Base-by-base conservation (phyloP, 1,140 invertebrate genomes). In the Teleogryllus occipitalis region DNA sequence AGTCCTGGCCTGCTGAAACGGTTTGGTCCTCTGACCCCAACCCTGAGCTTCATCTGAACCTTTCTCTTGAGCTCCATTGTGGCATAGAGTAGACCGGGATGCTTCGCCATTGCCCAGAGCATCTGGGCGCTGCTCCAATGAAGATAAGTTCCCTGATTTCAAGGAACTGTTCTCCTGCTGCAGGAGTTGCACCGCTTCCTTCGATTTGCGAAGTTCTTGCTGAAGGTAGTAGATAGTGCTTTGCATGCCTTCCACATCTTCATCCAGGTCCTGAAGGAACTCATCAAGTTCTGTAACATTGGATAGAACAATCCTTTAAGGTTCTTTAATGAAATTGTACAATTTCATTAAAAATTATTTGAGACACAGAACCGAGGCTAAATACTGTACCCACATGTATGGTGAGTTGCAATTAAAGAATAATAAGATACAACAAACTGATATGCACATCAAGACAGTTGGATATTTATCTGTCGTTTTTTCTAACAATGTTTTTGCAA, bases 181-280 rank as follows among this genome's bases (percentile, higher is more conserved):
- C 22, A 89, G 81, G 7, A 85, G 81, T 18, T 85, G 85, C 72
- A 88, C 87, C 6, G 88, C 88, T 79, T 94, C 93, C 82, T 93
- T 91, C 0, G 93, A 88, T 82, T 93, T 93, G 74, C 94, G 89
- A 75, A 98, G 85, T 85, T 98, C 96, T 85, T 97, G 95, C 84
- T 98, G 97, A 78, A 98, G 89, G 86, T 95, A 95, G 84, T 96
- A 92, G 83, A 99, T 97, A 79, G 97, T 98, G 84, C 95, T 96
- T 87, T 98, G 97, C 96, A 99, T 97, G 8, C 97, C 97, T 87
- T 99, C 97, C 15, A 98, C 95, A 86, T 98, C 97, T 86, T 98
- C 97, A 83, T 99, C 97, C 77, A 99, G 86, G 84, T 99, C 97
- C 86, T 97, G 94, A 47, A 99, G 88, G 85, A 98, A 96, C 84